These are phyloP conservation scores for Sycophila texana DNA, from an alignment of 2,888 invertebrate genomes.

Conservation along the genomic window DNA sequence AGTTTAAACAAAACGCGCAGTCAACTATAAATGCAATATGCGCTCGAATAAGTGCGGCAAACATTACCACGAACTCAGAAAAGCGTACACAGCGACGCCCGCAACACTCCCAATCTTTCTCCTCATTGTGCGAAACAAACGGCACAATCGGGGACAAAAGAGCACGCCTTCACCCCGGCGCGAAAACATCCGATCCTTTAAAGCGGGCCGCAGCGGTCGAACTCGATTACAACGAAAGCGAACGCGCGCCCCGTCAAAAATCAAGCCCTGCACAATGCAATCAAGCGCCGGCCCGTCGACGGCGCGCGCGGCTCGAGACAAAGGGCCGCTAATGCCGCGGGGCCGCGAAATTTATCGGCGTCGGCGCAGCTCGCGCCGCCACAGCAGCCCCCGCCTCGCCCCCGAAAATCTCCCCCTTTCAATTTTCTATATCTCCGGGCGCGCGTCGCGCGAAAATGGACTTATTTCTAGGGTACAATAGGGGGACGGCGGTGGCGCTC, in stretches of 20 bases:
- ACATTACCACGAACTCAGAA: no score
- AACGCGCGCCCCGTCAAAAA: slow-evolving; percentile 24
- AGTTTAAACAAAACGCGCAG: no score
- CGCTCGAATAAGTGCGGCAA: no score
- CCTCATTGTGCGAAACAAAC: no score
- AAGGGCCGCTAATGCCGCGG: slow-evolving; percentile 52
- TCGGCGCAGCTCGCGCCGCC: slow-evolving; percentile 37
- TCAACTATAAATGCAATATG: no score
- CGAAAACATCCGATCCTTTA: no score
- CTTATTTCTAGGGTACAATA: slow-evolving; percentile 53
- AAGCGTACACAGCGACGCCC: no score
- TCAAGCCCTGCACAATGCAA: slow-evolving; percentile 14
- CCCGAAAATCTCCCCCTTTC: slow-evolving; percentile 25
- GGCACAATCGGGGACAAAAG: no score
- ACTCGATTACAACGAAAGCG: background rate
- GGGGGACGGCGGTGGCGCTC: slow-evolving; percentile 14
- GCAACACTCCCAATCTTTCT: no score
- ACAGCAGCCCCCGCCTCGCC: background rate
- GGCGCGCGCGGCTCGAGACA: slow-evolving; percentile 48
- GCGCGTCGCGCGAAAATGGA: slow-evolving; percentile 54
- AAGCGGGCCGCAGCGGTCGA: background rate
- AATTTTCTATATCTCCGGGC: slow-evolving; percentile 41
- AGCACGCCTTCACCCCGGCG: no score
- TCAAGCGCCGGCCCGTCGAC: slow-evolving; percentile 28
- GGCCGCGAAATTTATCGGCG: slow-evolving; percentile 48